Base-by-base conservation (phyloP, 2,797 vertebrate species). In the Anolis apletophallus region DNA sequence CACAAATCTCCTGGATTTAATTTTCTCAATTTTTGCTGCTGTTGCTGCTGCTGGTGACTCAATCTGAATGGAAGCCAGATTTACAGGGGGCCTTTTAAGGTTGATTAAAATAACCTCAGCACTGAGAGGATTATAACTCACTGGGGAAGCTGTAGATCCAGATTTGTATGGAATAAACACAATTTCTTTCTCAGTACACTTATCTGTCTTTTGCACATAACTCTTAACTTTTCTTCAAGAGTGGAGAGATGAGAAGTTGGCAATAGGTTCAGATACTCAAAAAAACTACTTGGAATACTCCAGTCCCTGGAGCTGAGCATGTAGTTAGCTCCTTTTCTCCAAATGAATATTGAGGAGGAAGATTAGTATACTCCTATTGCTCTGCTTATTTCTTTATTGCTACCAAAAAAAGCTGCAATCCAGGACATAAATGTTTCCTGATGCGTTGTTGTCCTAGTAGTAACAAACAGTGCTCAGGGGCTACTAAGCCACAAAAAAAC, bases 131-230 rank as follows among this genome's bases (percentile, higher is more conserved):
- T 95, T 94, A 89, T 78, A 79, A 64, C 86, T 84, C 88, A 88
- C 64, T 0, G 84, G 92, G 88, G 79, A 90, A 61, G 84, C 85
- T 91, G 82, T 84, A 91, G 91, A 87, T 69, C 74, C 71, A 90
- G 88, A 88, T 88, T 91, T 88, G 86, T 81, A 80, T 85, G 87
- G 80, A 91, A 87, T 74, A 91, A 91, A 93, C 80, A 75, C 72
- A 46, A 84, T 92, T 89, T 86, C 86, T 88, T 93, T 78, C 89
- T 85, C 87, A 93, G 84, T 9, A 77, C 46, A 81, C 89, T 93
- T 94, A 94, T 93, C 94, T 94, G 5, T 84, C 68, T 83, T 91
- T 91, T 89, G 91, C 92, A 94, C 68, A 86, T 26, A 91, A 71
- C 74, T 86, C 57, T 46, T 79, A 80, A 83, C 87, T 89, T 89